Evolutionary conservation across 1,140 invertebrate genomes (phyloP).

Genomic region (Stegodyphus mimosarum): DNA sequence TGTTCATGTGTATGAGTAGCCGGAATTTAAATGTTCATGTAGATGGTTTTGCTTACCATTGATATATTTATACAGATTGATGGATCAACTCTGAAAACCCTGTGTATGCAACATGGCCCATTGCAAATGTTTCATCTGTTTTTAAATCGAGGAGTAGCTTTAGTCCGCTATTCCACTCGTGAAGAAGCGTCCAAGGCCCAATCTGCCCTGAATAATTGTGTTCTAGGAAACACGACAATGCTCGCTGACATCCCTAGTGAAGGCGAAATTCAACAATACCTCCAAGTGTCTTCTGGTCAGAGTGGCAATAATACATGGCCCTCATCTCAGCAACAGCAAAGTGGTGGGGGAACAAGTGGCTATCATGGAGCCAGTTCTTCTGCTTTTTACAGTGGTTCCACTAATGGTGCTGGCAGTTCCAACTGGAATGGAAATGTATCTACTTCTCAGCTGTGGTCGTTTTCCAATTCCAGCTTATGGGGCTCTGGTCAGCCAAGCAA

Average conservation of each 20-base stretch:
- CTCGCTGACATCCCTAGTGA: slow-evolving; percentile 92
- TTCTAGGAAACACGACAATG: slow-evolving; percentile 95
- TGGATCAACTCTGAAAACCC: slow-evolving; percentile 92
- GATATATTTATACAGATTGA: slow-evolving; percentile 79
- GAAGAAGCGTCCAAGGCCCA: slow-evolving; percentile 97
- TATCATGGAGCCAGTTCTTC: slow-evolving; percentile 30
- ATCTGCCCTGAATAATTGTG: slow-evolving; percentile 93
- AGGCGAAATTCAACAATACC: slow-evolving; percentile 84
- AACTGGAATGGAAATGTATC: slow-evolving; percentile 32
- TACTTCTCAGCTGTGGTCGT: slow-evolving; percentile 53
- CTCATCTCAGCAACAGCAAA: slow-evolving; percentile 58
- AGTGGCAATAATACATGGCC: not conserved
- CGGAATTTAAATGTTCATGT: too few species aligned
- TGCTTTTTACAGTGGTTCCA: slow-evolving; percentile 9
- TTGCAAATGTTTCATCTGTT: slow-evolving; percentile 93
- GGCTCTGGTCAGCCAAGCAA: slow-evolving; percentile 70
- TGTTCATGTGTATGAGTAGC: too few species aligned
- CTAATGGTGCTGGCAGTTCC: not conserved
- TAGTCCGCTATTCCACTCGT: slow-evolving; percentile 89
- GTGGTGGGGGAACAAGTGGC: slow-evolving; percentile 57
- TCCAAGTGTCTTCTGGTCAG: slow-evolving; percentile 76
- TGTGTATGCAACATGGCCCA: slow-evolving; percentile 96
- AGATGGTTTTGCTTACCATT: too few species aligned
- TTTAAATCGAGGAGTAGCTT: slow-evolving; percentile 82
- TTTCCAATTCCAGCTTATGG: slow-evolving; percentile 74